A percentile compares a stretch with the other conserved stretches of the same genome.
These are phyloP conservation scores for Drosophila parvula DNA, from an alignment of 1,140 invertebrate species.

Conservation along the genomic window DNA sequence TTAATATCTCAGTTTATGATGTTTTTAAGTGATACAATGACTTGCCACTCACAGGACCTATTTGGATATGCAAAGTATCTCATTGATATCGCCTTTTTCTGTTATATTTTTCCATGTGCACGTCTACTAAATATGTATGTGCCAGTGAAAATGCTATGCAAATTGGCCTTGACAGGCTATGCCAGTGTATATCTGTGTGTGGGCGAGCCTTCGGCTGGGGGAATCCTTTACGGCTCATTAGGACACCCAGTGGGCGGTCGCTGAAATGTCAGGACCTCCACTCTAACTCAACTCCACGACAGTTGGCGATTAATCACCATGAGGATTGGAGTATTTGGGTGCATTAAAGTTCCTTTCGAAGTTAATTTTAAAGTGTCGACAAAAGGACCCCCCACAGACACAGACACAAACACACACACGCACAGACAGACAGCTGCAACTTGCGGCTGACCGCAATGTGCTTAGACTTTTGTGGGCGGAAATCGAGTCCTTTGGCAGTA, in stretches of 20 bases:
- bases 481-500: constrained; percentile 36
- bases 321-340: constrained; percentile 3
- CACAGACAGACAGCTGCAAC: constrained; percentile 29
- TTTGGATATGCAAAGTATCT: constrained; percentile 13
- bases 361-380: constrained; percentile 68
- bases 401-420: constrained; percentile 10
- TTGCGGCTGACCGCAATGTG: constrained; percentile 65
- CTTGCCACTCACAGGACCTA: neutral
- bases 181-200: constrained; percentile 5
- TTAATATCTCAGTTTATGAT: neutral
- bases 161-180: constrained; percentile 39
- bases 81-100: neutral
- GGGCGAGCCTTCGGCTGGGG: neutral
- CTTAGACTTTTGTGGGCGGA: constrained; percentile 39
- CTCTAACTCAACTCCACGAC: neutral
- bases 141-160: constrained; percentile 48
- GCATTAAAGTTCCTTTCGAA: constrained; percentile 46
- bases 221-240: constrained; percentile 55
- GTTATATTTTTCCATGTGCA: constrained; percentile 22
- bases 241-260: constrained; percentile 32
- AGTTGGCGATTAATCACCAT: constrained; percentile 39
- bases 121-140: constrained; percentile 1
- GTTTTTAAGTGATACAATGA: neutral
- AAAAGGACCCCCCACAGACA: constrained; percentile 8
- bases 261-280: constrained; percentile 28